These are phyloP conservation scores for Tylochromis polylepis DNA, from an alignment of 2,113 vertebrate species.

Conservation along the genomic window DNA sequence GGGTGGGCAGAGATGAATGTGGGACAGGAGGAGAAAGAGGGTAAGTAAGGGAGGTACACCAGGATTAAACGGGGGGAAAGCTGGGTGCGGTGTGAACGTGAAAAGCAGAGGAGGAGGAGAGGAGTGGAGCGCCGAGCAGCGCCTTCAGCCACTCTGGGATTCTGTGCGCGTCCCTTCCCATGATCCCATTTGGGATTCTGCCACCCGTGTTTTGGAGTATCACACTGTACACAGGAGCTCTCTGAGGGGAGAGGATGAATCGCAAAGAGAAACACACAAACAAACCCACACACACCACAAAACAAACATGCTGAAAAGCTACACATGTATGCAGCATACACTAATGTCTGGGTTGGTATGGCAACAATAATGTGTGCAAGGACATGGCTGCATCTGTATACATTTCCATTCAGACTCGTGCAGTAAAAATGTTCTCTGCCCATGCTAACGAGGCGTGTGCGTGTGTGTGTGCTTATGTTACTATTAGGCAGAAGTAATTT, in stretches of 20 bases:
- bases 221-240: slow-evolving; percentile 15
- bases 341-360: slow-evolving; percentile 45
- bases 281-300: neutral
- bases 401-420: neutral
- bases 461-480: neutral
- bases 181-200: slow-evolving; percentile 51
- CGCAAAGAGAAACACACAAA: neutral
- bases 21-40: neutral
- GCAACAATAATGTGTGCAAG: slow-evolving; percentile 39
- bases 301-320: neutral
- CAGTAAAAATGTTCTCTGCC: neutral
- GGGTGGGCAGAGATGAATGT: slow-evolving; percentile 19
- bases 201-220: slow-evolving; percentile 39
- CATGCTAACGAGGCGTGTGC: neutral
- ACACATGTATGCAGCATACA: slow-evolving; percentile 14
- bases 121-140: neutral
- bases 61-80: neutral
- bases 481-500: slow-evolving; percentile 13
- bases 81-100: neutral
- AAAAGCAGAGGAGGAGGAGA: slow-evolving; percentile 6
- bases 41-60: neutral
- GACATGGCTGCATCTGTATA: neutral
- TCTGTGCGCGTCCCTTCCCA: slow-evolving; percentile 14
- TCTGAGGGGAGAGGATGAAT: slow-evolving; percentile 13
- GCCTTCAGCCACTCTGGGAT: slow-evolving; percentile 34